Evolutionary conservation across 1,140 invertebrate species (phyloP).

Genomic region (Bombus superbus): DNA sequence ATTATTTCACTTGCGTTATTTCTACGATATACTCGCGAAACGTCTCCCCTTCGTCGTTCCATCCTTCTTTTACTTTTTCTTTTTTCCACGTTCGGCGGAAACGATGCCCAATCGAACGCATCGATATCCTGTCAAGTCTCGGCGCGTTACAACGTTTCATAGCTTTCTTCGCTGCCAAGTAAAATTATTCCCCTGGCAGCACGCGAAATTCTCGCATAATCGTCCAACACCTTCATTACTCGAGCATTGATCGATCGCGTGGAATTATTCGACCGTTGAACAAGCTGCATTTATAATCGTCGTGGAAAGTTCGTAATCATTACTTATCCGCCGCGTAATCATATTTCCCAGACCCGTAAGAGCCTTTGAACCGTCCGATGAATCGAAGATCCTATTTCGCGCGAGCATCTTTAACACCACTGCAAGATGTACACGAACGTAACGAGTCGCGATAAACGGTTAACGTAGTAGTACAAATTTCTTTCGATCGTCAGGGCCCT

Average conservation of each 20-base stretch:
- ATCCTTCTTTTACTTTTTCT: not conserved
- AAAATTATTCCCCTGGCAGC: not conserved
- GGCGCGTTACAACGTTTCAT: not conserved
- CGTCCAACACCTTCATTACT: not conserved
- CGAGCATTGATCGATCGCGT: not conserved
- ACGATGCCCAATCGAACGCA: not conserved
- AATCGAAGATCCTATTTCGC: not conserved
- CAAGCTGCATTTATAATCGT: not conserved
- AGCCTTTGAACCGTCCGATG: not conserved
- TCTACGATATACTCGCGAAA: not conserved
- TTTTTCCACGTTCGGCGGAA: not conserved
- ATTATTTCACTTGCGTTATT: not conserved
- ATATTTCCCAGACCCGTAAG: not conserved
- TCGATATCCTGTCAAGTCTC: constrained; percentile 9
- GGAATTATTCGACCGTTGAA: not conserved
- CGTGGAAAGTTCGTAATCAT: too few relatives aligned
- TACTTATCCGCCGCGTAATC: too few relatives aligned
- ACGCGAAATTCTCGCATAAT: not conserved
- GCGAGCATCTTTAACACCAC: not conserved
- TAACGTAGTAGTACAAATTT: constrained; percentile 14
- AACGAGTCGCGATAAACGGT: not conserved
- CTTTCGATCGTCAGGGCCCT: not conserved
- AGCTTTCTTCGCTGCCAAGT: not conserved
- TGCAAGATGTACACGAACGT: not conserved
- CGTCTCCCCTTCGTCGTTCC: not conserved